Percentiles rank a stretch among this genome's conserved stretches.
phyloP scores from a whole-genome alignment of 2,113 vertebrate species.

The Dascyllus trimaculatus region DNA sequence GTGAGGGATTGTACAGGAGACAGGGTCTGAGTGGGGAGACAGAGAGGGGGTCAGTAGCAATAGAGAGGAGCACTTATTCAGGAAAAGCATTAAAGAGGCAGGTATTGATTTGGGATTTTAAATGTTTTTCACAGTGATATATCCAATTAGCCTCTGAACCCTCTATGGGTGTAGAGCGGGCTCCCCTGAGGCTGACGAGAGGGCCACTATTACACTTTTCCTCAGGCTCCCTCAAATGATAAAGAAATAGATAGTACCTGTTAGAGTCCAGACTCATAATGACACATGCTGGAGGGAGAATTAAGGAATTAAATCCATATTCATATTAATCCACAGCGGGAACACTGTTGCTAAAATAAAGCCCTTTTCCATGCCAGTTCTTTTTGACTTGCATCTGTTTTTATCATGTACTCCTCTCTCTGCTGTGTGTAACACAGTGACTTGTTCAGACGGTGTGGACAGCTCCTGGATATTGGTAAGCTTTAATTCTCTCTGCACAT shows the following conservation, averaged over 20 bases:
- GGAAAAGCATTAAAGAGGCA: conserved; percentile 85
- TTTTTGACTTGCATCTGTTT: conserved; percentile 41
- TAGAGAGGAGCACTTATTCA: conserved; percentile 81
- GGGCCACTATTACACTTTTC: conserved; percentile 62
- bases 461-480: conserved; percentile 75
- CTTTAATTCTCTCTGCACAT: conserved; percentile 78
- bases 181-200: conserved; percentile 67
- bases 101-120: conserved; percentile 86
- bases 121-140: conserved; percentile 85
- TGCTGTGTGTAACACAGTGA: conserved; percentile 46
- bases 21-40: conserved; percentile 20
- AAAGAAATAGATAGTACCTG: conserved; percentile 74
- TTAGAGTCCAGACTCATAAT: conserved; percentile 61
- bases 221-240: conserved; percentile 55
- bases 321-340: conserved; percentile 23
- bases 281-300: conserved; percentile 18
- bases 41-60: conserved; percentile 59
- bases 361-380: background rate
- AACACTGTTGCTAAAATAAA: conserved; percentile 14
- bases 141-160: conserved; percentile 86
- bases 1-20: conserved; percentile 73
- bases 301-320: conserved; percentile 44
- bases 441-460: conserved; percentile 66
- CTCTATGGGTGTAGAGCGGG: conserved; percentile 74
- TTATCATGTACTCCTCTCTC: conserved; percentile 40